A percentile compares a stretch with the other conserved stretches of the same genome.
Evolutionary conservation across 2,888 invertebrate genomes (phyloP).

Genomic region (Tetranychus truncatus): DNA sequence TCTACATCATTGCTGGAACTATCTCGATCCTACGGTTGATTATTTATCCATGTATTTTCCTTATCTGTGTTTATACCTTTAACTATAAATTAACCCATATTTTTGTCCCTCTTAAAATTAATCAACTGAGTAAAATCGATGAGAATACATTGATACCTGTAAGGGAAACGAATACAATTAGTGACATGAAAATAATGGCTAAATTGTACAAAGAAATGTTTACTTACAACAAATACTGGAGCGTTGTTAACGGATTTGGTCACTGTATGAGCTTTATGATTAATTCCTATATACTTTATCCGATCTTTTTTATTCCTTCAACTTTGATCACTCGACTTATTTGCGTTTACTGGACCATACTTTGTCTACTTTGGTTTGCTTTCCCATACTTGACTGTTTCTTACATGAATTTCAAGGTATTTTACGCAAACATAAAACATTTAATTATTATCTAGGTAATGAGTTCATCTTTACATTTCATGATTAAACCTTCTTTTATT

Average conservation of each 20-base stretch:
- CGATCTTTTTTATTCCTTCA: neutral
- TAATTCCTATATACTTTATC: slow-evolving; percentile 3
- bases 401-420: slow-evolving; percentile 4
- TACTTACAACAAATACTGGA: neutral
- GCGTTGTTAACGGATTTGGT: neutral
- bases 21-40: neutral
- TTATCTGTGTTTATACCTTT: slow-evolving; percentile 5
- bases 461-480: too few relatives aligned
- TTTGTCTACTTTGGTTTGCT: neutral
- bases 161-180: neutral
- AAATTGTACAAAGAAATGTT: slow-evolving; percentile 5
- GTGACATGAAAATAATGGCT: slow-evolving; percentile 6
- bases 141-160: slow-evolving; percentile 4
- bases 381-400: slow-evolving; percentile 1
- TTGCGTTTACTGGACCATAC: neutral
- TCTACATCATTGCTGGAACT: neutral
- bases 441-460: neutral
- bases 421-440: neutral
- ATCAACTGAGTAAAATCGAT: neutral
- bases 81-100: neutral
- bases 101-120: slow-evolving; percentile 2
- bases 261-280: slow-evolving; percentile 3
- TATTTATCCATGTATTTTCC: neutral
- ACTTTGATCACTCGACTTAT: neutral
- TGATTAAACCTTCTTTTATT: too few relatives aligned